Evolutionary conservation across 2,797 vertebrate species (phyloP).

Genomic region (Bucorvus abyssinicus): DNA sequence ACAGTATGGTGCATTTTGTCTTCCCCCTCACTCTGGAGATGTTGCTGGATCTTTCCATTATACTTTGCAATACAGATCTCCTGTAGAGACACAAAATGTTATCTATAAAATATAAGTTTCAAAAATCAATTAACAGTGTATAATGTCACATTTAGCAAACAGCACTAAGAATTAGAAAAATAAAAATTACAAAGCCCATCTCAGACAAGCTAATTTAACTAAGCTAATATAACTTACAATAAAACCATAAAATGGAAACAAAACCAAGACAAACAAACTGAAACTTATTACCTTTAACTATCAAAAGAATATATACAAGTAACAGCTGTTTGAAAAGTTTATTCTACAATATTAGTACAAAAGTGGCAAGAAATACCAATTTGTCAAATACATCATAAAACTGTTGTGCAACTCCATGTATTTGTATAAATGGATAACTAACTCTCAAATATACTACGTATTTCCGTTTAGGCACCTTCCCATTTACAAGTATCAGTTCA

Average conservation of each 20-base stretch:
- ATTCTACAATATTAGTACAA: background rate
- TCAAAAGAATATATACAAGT: background rate
- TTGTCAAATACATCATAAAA: background rate
- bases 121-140: background rate
- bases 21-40: constrained; percentile 73
- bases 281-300: background rate
- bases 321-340: background rate
- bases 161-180: background rate
- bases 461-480: background rate
- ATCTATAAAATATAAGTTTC: too few species aligned
- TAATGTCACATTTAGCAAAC: background rate
- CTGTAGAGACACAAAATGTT: constrained; percentile 71
- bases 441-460: background rate
- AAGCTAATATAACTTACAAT: background rate
- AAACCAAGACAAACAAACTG: background rate
- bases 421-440: background rate
- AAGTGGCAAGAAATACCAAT: background rate
- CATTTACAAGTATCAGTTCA: background rate
- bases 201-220: background rate
- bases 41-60: constrained; percentile 90
- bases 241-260: background rate
- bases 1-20: constrained; percentile 72
- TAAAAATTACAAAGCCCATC: background rate
- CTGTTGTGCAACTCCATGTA: background rate
- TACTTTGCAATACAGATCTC: constrained; percentile 95